Evolutionary conservation across 2,797 vertebrate species (phyloP), one percentile per base, ranked within the genome.

Genomic region (Artibeus lituratus): DNA sequence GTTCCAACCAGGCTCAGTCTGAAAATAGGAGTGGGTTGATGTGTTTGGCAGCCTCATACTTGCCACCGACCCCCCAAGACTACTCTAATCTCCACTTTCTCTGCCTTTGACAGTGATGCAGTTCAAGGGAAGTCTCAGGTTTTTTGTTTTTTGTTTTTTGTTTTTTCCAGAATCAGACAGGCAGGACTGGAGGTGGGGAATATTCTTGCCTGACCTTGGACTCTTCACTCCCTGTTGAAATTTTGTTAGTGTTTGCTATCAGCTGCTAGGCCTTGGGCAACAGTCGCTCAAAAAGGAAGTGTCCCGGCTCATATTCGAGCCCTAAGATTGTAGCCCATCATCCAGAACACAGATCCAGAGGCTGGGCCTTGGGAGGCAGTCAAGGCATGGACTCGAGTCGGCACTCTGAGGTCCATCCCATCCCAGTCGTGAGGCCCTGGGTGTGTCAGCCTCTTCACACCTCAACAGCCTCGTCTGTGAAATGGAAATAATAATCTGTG

Each of bases 1-100:
- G 4, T 35, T 44, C 21, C 4, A 19, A 42, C 21, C 26, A 32
- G 39, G 57, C 57, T 44, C 18, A 4, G 5, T 24, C 2, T 2
- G 29, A 51, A 49, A 59, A 9, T 42, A 53, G 32, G n/a, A 65
- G 11, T 4, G 9, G 44, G 26, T 19, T 10, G 32, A 6, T 39
- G 1, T 44, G 26, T n/a, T 74, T 0, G 2, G 5, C 32, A 39
- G 21, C n/a, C n/a, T 22, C 1, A 0, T 18, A 2, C 14, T 18
- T 29, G 11, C 51, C 78, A 18, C 35, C 14, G 19, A 6, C 4
- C 32, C 8, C 15, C 3, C 10, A 16, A 55, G 57, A 29, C 6
- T 4, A 14, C 42, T 70, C 19, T 29, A 42, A 42, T 16, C 82
- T n/a, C 21, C 35, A 10, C 2, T 47, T 29, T 7, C 14, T 29